These are phyloP conservation scores for Heptranchias perlo DNA, from an alignment of 2,113 vertebrate species.

Conservation along the genomic window DNA sequence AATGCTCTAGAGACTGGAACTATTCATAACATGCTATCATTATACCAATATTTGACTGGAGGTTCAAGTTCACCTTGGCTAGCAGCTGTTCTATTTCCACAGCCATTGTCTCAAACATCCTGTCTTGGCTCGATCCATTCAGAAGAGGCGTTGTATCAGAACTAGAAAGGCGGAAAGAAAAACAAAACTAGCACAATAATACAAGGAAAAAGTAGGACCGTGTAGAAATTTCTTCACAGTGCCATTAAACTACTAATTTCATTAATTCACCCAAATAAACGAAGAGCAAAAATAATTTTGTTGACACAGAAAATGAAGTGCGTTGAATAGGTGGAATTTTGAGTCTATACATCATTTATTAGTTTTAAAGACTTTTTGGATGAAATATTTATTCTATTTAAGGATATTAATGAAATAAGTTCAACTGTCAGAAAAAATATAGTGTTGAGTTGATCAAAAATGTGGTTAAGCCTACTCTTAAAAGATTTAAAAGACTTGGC, in stretches of 20 bases:
- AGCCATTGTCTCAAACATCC: conserved; percentile 99
- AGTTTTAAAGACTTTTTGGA: background rate
- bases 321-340: background rate
- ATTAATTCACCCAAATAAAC: background rate
- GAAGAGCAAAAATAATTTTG: background rate
- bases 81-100: conserved; percentile 95
- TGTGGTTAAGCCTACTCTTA: background rate
- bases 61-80: conserved; percentile 70
- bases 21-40: background rate
- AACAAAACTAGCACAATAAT: conserved; percentile 18
- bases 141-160: conserved; percentile 92
- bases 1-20: background rate
- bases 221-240: background rate
- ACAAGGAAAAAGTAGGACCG: background rate
- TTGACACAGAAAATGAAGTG: background rate
- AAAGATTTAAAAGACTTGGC: background rate
- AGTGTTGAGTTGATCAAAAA: background rate
- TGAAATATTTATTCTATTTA: background rate
- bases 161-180: conserved; percentile 53
- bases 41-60: background rate
- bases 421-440: background rate
- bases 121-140: conserved; percentile 94
- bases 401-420: background rate
- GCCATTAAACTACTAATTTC: background rate
- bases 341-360: background rate